Base-by-base conservation (phyloP, 2,797 vertebrate species). In the Poecilia gillii region DNA sequence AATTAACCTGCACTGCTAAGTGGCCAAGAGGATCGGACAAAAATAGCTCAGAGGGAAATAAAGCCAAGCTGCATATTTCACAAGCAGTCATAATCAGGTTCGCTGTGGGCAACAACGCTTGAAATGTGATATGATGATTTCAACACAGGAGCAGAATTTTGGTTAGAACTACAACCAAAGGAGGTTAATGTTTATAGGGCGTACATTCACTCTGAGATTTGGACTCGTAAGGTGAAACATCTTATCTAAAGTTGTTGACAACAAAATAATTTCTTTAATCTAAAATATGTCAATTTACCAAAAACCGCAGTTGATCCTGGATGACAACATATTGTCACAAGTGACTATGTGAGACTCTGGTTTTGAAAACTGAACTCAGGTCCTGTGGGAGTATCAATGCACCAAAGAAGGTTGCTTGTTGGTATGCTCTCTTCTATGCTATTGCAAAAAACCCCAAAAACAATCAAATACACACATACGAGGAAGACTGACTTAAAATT, bases 1-100 rank as follows among this genome's bases (percentile, higher is more conserved):
- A 94, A 95, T 95, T 95, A 95, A 95, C 94, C 95, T 93, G 88
- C 80, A 77, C 85, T 83, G 91, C 83, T 89, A 94, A 93, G 89
- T 90, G 91, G 92, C 93, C 91, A 84, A 87, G 88, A 92, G 82
- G 83, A 91, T 88, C 85, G 87, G 87, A 89, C 85, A 75, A 90
- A 94, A 94, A 93, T 92, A 94, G 91, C 91, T 89, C 82, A 41
- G 79, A 87, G 88, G 87, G 86, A 93, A 91, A 89, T 80, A 36
- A 89, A 90, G 89, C 86, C 88, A 88, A 90, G 88, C 88, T 90
- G 85, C 82, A 89, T 86, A 88, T 94, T 94, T 93, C 81, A 92
- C 89, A 72, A 89, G 85, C 82, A 78, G 86, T 85, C 88, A 43
- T 84, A 90, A 88, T 90, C 90, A 79, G 82, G 85, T 62, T 87